Evolutionary conservation across 2,113 vertebrate genomes (phyloP).

Genomic region (Grantiella picta): DNA sequence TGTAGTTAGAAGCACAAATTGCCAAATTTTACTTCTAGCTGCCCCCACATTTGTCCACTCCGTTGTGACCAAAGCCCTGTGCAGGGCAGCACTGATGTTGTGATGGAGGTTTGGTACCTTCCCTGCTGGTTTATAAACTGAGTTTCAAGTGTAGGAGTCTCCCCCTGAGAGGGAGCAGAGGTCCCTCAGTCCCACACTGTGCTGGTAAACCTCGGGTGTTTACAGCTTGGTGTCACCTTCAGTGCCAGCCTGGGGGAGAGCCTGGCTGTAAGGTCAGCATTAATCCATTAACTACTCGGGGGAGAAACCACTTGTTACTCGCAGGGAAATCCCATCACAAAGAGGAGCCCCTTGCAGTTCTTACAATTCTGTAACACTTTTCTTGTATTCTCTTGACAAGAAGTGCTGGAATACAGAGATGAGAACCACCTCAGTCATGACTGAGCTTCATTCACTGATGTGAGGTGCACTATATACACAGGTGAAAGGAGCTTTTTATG

Average conservation of each 20-base stretch:
- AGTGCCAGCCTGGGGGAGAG: neutral
- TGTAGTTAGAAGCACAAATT: neutral
- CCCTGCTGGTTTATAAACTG: neutral
- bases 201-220: neutral
- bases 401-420: neutral
- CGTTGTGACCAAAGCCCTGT: too few species aligned
- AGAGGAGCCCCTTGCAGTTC: neutral
- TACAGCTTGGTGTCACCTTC: neutral
- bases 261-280: neutral
- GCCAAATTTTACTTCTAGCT: accelerated
- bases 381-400: neutral
- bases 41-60: accelerated
- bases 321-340: neutral
- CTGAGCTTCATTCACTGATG: neutral
- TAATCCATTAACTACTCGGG: neutral
- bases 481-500: neutral
- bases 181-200: accelerated
- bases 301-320: neutral
- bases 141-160: neutral
- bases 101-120: neutral
- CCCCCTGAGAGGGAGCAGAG: neutral
- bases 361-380: neutral
- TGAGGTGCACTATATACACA: neutral
- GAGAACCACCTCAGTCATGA: neutral
- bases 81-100: neutral